Conservation (phyloP, 2,113 vertebrate species). For the Zosterops hypoxanthus region DNA sequence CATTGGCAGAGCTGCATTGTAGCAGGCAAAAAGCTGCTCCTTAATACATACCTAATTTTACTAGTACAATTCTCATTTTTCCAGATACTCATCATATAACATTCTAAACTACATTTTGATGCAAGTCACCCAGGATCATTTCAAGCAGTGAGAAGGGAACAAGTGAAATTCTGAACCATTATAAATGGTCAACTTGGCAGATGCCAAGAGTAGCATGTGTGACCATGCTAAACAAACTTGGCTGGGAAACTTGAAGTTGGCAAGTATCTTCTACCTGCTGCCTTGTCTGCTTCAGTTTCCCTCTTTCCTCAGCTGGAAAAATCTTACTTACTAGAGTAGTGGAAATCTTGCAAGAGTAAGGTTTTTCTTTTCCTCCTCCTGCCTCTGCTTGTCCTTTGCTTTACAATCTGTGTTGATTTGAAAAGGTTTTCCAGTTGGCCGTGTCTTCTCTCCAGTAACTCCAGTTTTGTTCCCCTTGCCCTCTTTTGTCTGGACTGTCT, state of each 20-base stretch:
- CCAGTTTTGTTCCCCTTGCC: neutral
- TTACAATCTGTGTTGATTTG: neutral
- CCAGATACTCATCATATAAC: neutral
- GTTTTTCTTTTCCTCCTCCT: neutral
- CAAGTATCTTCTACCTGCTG: slow-evolving; percentile 44
- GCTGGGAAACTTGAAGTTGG: slow-evolving; percentile 7
- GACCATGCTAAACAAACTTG: slow-evolving; percentile 31
- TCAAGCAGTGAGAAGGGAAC: neutral
- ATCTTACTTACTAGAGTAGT: neutral
- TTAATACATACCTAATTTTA: neutral
- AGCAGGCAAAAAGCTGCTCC: neutral
- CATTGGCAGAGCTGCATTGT: neutral
- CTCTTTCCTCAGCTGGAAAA: slow-evolving; percentile 44
- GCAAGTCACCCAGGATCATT: neutral
- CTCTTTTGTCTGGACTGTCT: slow-evolving; percentile 17
- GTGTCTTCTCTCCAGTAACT: neutral
- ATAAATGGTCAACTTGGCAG: slow-evolving; percentile 17
- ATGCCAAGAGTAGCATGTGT: slow-evolving; percentile 2
- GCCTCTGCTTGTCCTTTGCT: neutral
- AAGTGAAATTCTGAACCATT: neutral
- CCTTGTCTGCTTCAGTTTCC: slow-evolving; percentile 33
- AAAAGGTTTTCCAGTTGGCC: neutral
- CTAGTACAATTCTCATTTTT: neutral
- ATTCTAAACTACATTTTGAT: neutral
- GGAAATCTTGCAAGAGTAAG: neutral